Evolutionary conservation across 64 coral and sea anemone species (phyloP), one percentile per base, ranked within the genome.

Genomic region (Pachyseris speciosa): DNA sequence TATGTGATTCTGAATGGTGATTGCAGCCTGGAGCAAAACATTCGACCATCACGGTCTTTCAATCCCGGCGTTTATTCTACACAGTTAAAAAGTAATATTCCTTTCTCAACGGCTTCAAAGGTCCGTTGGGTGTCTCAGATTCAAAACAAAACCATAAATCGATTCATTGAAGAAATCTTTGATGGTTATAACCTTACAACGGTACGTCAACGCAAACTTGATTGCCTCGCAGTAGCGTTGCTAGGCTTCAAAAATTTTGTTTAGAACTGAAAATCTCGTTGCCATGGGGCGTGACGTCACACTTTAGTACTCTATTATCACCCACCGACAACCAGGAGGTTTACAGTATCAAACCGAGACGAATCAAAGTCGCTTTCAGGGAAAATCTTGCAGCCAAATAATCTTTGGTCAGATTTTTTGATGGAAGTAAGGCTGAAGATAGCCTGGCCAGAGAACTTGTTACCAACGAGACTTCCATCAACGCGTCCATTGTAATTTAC

Each of bases 1-100:
- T 87, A 70, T 74, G 85, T 57, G 67, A 73, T 55, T 87, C 69
- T 13, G 85, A 87, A 74, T 72, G 32, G 60, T 87, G 85, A 43
- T 87, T 34, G 61, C 69, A 87, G 22, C 57, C 68, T 7, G 69
- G 85, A n/a, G 68, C 85, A 70, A 87, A 87, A 40, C 71, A 74
- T 38, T 74, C 7, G 47, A 74, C 71, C 71, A 74, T 74, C 71
- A 74, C 71, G 42, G 47, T 74, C 39, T 74, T 74, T 74, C 71
- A 61, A 74, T 34, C 36, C 39, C 19, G 67, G 33, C 33, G 19
- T 34, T 71, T 71, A 39, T 0, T 71, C 67, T 71, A 16, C 67
- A 39, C 33, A 61, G 57, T 53, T 53, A 2, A 53, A 10, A 17
- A 53, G 2, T 53, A 6, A 4, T 10, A 53, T 53, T 17, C 19